Base-by-base conservation (phyloP, 2,797 vertebrate species). In the Pachyuromys duprasi region DNA sequence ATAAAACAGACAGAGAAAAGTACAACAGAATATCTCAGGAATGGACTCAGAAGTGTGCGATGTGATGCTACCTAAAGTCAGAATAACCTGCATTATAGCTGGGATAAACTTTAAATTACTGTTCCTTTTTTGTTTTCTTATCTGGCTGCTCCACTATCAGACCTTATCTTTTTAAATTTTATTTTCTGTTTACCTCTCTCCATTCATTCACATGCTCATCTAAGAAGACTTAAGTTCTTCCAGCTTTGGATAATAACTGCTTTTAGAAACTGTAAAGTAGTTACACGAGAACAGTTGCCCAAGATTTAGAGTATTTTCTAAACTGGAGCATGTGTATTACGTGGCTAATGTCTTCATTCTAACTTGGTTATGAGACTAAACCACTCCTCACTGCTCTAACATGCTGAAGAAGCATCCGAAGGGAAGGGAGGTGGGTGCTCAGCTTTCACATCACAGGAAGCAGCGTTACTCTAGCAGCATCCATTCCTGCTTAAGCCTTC, bases 21-120 rank as follows among this genome's bases (percentile, higher is more conserved):
- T 99, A 99, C 99, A 99, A 99, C 99, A 99, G 99, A 99, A 99
- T 99, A 99, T 99, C 99, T 99, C 99, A 99, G 98, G 99, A 99
- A 99, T 99, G 99, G 99, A 99, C 99, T 99, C 99, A 99, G 98
- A 99, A 99, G 98, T 99, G 99, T 98, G 99, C 99, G 99, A 99
- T 99, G 99, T 99, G 99, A 99, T 99, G 98, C 98, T 98, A 98
- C 98, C 98, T 98, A 98, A 98, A 98, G 97, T 98, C 98, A 98
- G 98, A 99, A 98, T 98, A 99, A 99, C 98, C 98, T 99, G 98
- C 99, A 99, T 99, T 99, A 99, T 99, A 99, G 98, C 99, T 99
- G 99, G 99, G 99, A 99, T 98, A 99, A 99, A 99, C 98, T 99
- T 98, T 99, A 99, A 99, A 99, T 99, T 99, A 99, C 99, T 98